These are phyloP conservation scores for Leucozona laternaria DNA, from an alignment of 2,888 invertebrate species.

Conservation along the genomic window DNA sequence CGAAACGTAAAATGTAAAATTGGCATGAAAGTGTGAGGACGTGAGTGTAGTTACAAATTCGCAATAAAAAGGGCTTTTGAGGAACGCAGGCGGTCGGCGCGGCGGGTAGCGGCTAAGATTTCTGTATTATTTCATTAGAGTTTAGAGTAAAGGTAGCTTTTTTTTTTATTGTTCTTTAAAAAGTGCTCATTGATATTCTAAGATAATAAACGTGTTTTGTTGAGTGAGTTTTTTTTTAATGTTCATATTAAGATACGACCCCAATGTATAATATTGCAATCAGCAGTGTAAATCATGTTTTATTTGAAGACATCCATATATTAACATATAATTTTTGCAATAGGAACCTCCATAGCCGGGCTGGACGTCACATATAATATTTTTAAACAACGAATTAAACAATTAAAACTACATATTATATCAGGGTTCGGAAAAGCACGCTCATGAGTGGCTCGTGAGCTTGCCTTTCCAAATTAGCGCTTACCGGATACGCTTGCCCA, in stretches of 20 bases:
- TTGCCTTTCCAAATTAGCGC: no score
- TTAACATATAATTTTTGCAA: neutral
- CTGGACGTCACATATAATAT: no score
- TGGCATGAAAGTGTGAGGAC: constrained; percentile 46
- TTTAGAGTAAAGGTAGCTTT: neutral
- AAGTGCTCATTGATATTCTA: constrained; percentile 3
- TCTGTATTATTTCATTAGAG: neutral
- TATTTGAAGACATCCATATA: no score
- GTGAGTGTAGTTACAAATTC: constrained; percentile 55
- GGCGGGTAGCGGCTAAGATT: neutral
- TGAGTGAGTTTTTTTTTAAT: neutral
- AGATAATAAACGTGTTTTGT: neutral
- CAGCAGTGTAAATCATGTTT: neutral
- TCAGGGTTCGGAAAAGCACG: no score
- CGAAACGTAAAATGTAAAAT: neutral
- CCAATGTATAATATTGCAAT: neutral
- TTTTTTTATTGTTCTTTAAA: neutral
- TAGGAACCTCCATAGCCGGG: no score
- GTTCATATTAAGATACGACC: neutral
- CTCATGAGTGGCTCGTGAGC: no score
- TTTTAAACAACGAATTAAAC: no score
- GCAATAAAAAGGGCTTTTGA: constrained; percentile 11
- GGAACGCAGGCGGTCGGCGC: neutral
- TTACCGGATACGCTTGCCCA: no score
- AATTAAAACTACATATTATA: no score